Percentiles rank a stretch among this genome's conserved stretches.
Conservation (phyloP, 2,113 vertebrate species). For the Thunnus maccoyii region DNA sequence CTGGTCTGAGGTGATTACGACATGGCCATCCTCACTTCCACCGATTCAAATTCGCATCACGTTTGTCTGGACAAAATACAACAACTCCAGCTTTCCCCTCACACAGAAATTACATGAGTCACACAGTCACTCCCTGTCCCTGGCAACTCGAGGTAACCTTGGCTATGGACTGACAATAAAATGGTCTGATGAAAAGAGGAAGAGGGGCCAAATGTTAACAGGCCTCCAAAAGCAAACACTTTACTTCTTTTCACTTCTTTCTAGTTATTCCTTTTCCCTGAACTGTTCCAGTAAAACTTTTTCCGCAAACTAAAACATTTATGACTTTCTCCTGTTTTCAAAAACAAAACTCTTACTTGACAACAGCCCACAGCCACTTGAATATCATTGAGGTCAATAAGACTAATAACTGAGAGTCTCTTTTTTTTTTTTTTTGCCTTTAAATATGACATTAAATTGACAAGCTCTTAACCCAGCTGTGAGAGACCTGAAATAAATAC, state of each 20-base stretch:
- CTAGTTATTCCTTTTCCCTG: background rate
- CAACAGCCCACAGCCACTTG: background rate
- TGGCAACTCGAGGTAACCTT: constrained; percentile 66
- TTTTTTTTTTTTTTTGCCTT: background rate
- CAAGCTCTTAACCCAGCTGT: background rate
- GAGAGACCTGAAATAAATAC: background rate
- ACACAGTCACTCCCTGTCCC: constrained; percentile 44
- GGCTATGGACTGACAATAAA: constrained; percentile 63
- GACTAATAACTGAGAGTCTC: background rate
- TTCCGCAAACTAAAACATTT: background rate
- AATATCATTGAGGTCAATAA: background rate
- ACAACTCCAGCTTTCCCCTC: constrained; percentile 18
- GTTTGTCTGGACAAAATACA: constrained; percentile 13
- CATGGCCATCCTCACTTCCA: constrained; percentile 5
- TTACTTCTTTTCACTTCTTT: background rate
- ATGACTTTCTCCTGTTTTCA: background rate
- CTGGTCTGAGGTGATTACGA: background rate
- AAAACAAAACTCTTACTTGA: background rate
- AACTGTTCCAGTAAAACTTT: background rate
- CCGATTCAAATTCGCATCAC: constrained; percentile 33
- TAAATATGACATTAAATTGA: constrained; percentile 11
- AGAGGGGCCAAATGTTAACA: constrained; percentile 59
- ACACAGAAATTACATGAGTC: constrained; percentile 60
- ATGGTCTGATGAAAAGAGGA: constrained; percentile 55
- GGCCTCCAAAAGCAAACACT: constrained; percentile 37